Conservation (phyloP, 2,113 vertebrate species). For the Emydura subglobosa region DNA sequence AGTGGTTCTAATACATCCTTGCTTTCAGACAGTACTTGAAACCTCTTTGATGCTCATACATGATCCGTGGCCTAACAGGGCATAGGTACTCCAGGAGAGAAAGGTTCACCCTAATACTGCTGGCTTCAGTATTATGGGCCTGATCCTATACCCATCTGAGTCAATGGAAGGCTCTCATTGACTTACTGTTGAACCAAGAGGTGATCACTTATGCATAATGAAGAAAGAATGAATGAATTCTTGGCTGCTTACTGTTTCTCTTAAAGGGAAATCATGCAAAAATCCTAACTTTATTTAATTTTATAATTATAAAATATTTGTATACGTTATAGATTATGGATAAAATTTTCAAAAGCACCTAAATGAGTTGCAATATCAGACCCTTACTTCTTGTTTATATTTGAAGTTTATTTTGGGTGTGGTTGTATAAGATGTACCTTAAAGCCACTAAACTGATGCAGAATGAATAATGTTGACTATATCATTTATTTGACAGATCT, state of each 20-base stretch:
- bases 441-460: neutral
- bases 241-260: neutral
- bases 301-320: neutral
- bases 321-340: neutral
- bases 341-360: constrained; percentile 3
- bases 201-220: neutral
- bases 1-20: neutral
- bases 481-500: constrained; percentile 76
- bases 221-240: neutral
- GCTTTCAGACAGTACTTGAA: neutral
- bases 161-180: rapidly evolving
- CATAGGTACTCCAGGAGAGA: neutral
- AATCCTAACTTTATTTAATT: neutral
- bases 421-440: neutral
- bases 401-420: rapidly evolving
- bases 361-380: neutral
- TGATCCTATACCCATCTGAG: rapidly evolving
- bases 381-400: neutral
- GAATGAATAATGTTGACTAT: neutral
- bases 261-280: neutral
- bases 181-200: neutral
- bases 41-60: neutral
- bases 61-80: neutral
- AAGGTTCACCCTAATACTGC: neutral
- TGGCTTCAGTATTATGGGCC: neutral